These are phyloP conservation scores for Microtus montanus DNA, from an alignment of 2,113 vertebrate genomes.

Conservation along the genomic window DNA sequence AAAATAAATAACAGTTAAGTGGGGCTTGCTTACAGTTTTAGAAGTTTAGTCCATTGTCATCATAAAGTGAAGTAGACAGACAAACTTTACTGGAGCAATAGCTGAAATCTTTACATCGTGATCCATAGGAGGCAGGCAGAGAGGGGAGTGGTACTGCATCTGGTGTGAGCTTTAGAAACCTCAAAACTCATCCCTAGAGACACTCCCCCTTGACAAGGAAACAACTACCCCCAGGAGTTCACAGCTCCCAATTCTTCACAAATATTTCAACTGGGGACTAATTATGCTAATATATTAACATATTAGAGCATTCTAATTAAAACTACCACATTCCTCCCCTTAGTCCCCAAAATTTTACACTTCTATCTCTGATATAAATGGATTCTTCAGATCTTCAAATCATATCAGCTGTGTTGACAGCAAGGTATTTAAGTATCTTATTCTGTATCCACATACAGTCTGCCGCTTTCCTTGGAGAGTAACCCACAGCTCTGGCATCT, in stretches of 20 bases:
- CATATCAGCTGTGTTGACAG: not conserved
- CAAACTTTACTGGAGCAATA: too few species aligned
- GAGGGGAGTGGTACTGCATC: not conserved
- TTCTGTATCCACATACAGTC: not conserved
- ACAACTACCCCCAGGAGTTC: not conserved
- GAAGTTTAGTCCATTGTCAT: too few species aligned
- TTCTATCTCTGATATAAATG: not conserved
- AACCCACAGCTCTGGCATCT: not conserved
- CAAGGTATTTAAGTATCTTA: not conserved
- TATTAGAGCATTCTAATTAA: not conserved
- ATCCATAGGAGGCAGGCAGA: not conserved
- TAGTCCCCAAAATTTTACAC: not conserved
- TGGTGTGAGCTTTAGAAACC: too few species aligned
- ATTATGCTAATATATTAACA: not conserved
- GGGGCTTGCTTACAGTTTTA: too few species aligned
- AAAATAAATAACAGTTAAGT: too few species aligned
- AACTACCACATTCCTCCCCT: not conserved
- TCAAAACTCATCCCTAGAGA: too few species aligned
- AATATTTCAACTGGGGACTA: not conserved
- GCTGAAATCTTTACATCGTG: too few species aligned
- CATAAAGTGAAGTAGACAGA: too few species aligned
- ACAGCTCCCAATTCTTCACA: not conserved
- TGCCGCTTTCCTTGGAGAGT: not conserved
- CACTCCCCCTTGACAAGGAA: not conserved
- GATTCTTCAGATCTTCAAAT: not conserved